These are phyloP conservation scores for Scrobipalpa atriplicella DNA, from an alignment of 2,888 invertebrate genomes.

Conservation along the genomic window DNA sequence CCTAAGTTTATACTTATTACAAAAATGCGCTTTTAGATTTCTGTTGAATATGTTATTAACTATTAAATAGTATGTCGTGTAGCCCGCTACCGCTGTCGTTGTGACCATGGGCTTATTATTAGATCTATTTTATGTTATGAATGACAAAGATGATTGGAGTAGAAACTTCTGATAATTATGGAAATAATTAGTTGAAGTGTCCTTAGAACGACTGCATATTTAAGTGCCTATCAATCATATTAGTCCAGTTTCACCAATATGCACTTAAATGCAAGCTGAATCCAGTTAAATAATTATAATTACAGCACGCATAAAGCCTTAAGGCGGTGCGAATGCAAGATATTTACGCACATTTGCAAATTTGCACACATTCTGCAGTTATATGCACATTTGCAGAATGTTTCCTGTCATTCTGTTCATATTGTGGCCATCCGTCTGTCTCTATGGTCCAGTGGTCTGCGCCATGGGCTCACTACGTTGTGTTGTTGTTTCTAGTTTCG, in stretches of 20 bases:
- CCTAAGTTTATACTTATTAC: too few relatives aligned
- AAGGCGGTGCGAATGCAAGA: conserved; percentile 20
- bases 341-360: conserved; percentile 11
- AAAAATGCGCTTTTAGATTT: too few relatives aligned
- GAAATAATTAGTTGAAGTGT: background rate
- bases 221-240: background rate
- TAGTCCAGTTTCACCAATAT: background rate
- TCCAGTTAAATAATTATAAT: conserved; percentile 21
- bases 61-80: too few relatives aligned
- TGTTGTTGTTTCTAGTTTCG: too few relatives aligned
- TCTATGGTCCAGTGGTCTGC: too few relatives aligned
- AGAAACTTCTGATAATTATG: background rate
- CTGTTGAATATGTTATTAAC: too few relatives aligned
- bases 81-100: too few relatives aligned
- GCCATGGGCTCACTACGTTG: too few relatives aligned
- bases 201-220: background rate
- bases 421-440: conserved; percentile 44
- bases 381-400: conserved; percentile 34
- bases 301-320: conserved; percentile 23
- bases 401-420: conserved; percentile 34
- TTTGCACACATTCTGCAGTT: conserved; percentile 32
- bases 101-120: too few relatives aligned
- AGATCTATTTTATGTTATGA: background rate
- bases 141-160: background rate
- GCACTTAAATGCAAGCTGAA: conserved; percentile 13